Evolutionary conservation across 2,888 invertebrate species (phyloP), one percentile per base, ranked within the genome.

Genomic region (Eupithecia abbreviata): DNA sequence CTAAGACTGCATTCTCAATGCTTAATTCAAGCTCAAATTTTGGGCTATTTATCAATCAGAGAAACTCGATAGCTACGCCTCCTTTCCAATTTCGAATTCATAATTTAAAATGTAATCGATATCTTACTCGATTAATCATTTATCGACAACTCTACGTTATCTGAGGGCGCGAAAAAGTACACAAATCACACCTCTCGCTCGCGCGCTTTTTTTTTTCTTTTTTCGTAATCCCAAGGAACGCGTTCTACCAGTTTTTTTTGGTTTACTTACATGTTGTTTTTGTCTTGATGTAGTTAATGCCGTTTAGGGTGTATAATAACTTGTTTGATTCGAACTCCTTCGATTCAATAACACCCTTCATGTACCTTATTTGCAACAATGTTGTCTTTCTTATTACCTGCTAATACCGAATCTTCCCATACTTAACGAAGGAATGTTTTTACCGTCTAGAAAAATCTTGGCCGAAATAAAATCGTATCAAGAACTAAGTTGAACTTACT

Each of bases 161-260:
- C 90, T 89, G 84, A 82, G 84, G 88, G 91, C 88, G 92, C 89
- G 91, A 92, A 93, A 90, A 92, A 90, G 90, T 90, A 91, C 89
- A 93, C 93, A 93, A 93, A 93, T 94, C 93, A 92, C 93, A 91
- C 91, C 89, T 93, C 91, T 90, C 90, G 85, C 87, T 89, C 85
- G 83, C 81, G 58, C 73, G 62, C 72, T 79, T 30, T 78, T 78
- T 78, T 78, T 85, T 87, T 88, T 88, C 88, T 87, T 85, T 86
- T 87, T 86, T 82, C 78, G 74, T 80, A 82, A 71, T 76, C 71
- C 73, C 62, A 84, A 84, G 84, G 86, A 92, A 91, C 91, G 88
- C 89, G 92, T 92, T 92, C 85, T 87, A 85, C 86, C 86, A 87
- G 87, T 86, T 76, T 77, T 73, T 83, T 83, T 73, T 73, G 76